Percentiles rank a stretch among this genome's conserved stretches.
These are phyloP conservation scores for Cephus pulcher DNA, from an alignment of 2,888 invertebrate genomes.

Conservation along the genomic window DNA sequence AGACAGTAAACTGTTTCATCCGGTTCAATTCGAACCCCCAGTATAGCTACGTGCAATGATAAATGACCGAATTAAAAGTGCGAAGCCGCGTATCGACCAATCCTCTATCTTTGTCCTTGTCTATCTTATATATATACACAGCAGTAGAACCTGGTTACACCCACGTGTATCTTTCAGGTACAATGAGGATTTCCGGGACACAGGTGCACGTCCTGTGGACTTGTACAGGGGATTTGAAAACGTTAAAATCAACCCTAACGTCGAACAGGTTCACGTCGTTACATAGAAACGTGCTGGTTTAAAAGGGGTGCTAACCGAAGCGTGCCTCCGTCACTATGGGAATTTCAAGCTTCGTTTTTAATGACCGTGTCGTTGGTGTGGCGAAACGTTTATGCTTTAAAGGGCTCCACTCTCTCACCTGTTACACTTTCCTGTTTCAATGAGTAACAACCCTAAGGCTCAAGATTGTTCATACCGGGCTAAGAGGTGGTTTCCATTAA, in stretches of 20 bases:
- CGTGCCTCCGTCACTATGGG: slow-evolving; percentile 38
- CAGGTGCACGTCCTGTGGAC: slow-evolving; percentile 52
- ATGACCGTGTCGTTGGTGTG: background rate
- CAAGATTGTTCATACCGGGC: background rate
- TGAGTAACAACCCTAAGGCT: background rate
- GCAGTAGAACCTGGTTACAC: background rate
- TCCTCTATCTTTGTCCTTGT: background rate
- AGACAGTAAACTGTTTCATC: slow-evolving; percentile 60
- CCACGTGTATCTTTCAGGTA: background rate
- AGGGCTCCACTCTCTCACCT: background rate
- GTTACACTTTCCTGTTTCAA: background rate
- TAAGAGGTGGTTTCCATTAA: background rate
- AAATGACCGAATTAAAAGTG: slow-evolving; percentile 42
- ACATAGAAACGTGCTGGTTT: background rate
- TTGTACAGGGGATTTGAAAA: background rate
- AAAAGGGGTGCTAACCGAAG: slow-evolving; percentile 47
- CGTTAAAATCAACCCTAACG: background rate
- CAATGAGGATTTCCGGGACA: slow-evolving; percentile 44
- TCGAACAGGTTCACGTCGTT: background rate
- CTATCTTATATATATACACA: background rate
- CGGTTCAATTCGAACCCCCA: slow-evolving; percentile 60
- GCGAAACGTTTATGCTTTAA: background rate
- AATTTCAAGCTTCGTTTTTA: slow-evolving; percentile 30
- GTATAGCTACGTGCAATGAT: slow-evolving; percentile 34
- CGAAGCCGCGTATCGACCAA: slow-evolving; percentile 8